These are phyloP conservation scores for Pseudorectes ferrugineus DNA, from an alignment of 2,113 vertebrate genomes.

Conservation along the genomic window DNA sequence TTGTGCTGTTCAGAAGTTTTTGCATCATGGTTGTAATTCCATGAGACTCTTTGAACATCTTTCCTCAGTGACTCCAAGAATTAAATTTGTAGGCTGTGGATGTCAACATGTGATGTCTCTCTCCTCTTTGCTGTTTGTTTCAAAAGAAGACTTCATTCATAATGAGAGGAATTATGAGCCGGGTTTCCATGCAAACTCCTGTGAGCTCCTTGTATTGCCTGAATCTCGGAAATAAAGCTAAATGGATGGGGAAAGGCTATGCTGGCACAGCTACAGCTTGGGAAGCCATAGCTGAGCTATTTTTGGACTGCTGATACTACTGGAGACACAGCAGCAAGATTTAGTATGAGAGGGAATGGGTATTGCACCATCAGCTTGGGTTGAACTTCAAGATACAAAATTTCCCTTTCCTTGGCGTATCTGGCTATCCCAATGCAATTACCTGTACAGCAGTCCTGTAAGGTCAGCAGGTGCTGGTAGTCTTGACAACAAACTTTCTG, in stretches of 20 bases:
- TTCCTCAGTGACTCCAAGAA: background rate
- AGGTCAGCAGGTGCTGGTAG: background rate
- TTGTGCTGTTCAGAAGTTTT: background rate
- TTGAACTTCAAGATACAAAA: background rate
- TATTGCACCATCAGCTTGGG: background rate
- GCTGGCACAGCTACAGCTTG: background rate
- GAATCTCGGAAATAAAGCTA: background rate
- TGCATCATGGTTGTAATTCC: background rate
- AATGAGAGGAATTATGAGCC: background rate
- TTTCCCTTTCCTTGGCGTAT: background rate
- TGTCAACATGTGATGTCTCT: background rate
- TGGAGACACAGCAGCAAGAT: background rate
- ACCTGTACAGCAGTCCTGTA: background rate
- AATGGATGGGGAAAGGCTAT: background rate
- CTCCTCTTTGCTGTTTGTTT: background rate
- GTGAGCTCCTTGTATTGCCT: background rate
- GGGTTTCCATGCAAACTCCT: background rate
- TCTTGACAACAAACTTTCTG: background rate
- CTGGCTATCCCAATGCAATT: background rate
- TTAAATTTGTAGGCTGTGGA: background rate
- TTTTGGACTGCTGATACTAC: background rate
- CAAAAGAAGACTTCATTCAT: rapidly evolving
- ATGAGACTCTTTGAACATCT: background rate
- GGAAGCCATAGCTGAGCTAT: background rate
- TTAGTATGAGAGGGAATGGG: background rate